A percentile compares a stretch with the other conserved stretches of the same genome.
phyloP scores from a whole-genome alignment of 64 coral and sea anemone species.

The Dendronephthya gigantea region DNA sequence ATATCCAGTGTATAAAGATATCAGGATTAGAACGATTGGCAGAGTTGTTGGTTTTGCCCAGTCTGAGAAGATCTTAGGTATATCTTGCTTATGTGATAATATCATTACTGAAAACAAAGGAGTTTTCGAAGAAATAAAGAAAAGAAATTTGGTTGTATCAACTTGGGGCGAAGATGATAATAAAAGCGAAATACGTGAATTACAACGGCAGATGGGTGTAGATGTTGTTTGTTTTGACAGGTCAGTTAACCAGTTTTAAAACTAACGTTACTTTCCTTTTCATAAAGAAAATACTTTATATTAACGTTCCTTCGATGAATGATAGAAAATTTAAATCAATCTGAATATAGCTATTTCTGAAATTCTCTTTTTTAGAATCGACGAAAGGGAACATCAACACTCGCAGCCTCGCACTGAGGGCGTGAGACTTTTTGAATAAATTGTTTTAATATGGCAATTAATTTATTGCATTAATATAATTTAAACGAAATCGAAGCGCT shows the following conservation, averaged over 20 bases:
- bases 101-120: background rate
- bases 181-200: background rate
- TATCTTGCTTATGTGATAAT: background rate
- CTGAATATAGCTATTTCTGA: too few species aligned
- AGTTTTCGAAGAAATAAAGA: background rate
- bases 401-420: too few species aligned
- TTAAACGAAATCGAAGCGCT: too few species aligned
- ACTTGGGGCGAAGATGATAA: background rate
- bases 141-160: background rate
- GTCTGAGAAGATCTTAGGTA: background rate
- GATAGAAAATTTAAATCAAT: too few species aligned
- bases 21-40: background rate
- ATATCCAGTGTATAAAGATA: slow-evolving; percentile 1
- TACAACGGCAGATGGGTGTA: background rate
- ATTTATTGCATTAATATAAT: too few species aligned
- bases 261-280: too few species aligned
- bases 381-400: too few species aligned
- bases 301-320: too few species aligned
- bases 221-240: background rate
- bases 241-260: background rate
- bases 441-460: too few species aligned
- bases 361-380: too few species aligned
- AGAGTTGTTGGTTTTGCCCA: background rate
- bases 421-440: too few species aligned
- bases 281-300: too few species aligned